Conservation (phyloP, 2,888 invertebrate species). For the Theodoxus fluviatilis region DNA sequence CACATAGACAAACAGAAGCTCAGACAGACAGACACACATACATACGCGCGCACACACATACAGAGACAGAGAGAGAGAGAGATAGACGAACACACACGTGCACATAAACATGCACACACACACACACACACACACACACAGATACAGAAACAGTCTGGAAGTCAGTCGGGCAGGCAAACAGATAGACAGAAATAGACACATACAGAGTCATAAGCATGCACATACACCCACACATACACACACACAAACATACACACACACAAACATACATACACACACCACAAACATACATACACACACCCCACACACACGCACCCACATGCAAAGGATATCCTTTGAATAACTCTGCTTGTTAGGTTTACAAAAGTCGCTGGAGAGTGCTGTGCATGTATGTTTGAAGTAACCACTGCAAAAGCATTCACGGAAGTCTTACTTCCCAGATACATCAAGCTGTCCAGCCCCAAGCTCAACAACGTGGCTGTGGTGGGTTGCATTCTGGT, state of each 20-base stretch:
- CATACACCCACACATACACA: not conserved
- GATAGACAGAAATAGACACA: not conserved
- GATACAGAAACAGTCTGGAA: not conserved
- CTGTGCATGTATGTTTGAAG: not conserved
- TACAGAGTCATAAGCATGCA: not conserved
- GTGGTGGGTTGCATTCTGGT: slow-evolving; percentile 88
- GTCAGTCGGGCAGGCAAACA: too few relatives aligned
- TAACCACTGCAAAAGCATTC: not conserved
- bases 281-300: too few relatives aligned
- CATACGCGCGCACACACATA: not conserved
- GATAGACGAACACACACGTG: not conserved
- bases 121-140: slow-evolving; percentile 7
- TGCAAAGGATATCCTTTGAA: too few relatives aligned
- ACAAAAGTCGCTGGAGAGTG: too few relatives aligned
- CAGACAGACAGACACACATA: slow-evolving; percentile 20
- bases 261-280: too few relatives aligned
- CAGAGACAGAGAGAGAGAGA: not conserved
- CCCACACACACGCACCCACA: too few relatives aligned
- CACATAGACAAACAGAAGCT: slow-evolving; percentile 79
- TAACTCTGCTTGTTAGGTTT: too few relatives aligned
- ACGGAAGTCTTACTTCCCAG: slow-evolving; percentile 58
- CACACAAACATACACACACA: too few relatives aligned
- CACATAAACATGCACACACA: slow-evolving; percentile 6
- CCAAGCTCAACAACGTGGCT: slow-evolving; percentile 89
- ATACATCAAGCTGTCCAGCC: slow-evolving; percentile 90